Conservation (phyloP, 2,888 invertebrate genomes). For the Corbicula japonica region DNA sequence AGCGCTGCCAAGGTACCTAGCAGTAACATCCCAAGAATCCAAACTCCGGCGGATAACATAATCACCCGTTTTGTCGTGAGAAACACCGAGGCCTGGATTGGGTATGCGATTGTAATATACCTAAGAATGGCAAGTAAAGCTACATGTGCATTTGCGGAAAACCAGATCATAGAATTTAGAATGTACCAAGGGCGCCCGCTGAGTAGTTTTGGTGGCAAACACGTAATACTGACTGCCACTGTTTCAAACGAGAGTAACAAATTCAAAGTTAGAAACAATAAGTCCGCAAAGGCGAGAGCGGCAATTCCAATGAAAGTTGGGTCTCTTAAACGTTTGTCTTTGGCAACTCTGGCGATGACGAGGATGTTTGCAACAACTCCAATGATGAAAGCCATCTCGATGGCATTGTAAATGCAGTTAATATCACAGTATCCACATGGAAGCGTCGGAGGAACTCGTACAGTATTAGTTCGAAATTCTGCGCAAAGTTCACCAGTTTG, state of each 20-base stretch:
- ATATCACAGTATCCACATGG: slow-evolving; percentile 48
- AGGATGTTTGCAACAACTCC: slow-evolving; percentile 47
- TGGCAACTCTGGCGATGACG: slow-evolving; percentile 34
- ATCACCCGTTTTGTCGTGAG: slow-evolving; percentile 47
- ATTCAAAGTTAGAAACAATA: slow-evolving; percentile 39
- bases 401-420: slow-evolving; percentile 35
- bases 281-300: slow-evolving; percentile 44
- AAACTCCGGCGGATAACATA: slow-evolving; percentile 40
- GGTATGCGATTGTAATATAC: slow-evolving; percentile 51
- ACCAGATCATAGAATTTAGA: slow-evolving; percentile 50
- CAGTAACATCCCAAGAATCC: slow-evolving; percentile 46
- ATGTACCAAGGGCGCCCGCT: slow-evolving; percentile 46
- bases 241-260: slow-evolving; percentile 31
- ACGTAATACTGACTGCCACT: slow-evolving; percentile 26
- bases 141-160: slow-evolving; percentile 58
- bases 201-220: slow-evolving; percentile 6
- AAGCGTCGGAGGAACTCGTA: too few relatives aligned
- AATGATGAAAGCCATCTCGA: slow-evolving; percentile 37
- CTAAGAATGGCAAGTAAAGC: slow-evolving; percentile 56
- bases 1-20: slow-evolving; percentile 44
- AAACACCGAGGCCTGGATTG: slow-evolving; percentile 30
- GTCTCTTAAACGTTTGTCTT: slow-evolving; percentile 40
- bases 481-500: too few relatives aligned
- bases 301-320: slow-evolving; percentile 56
- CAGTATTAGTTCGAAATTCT: too few relatives aligned